Conservation (phyloP, 2,113 vertebrate genomes). For the Lamprotornis superbus region DNA sequence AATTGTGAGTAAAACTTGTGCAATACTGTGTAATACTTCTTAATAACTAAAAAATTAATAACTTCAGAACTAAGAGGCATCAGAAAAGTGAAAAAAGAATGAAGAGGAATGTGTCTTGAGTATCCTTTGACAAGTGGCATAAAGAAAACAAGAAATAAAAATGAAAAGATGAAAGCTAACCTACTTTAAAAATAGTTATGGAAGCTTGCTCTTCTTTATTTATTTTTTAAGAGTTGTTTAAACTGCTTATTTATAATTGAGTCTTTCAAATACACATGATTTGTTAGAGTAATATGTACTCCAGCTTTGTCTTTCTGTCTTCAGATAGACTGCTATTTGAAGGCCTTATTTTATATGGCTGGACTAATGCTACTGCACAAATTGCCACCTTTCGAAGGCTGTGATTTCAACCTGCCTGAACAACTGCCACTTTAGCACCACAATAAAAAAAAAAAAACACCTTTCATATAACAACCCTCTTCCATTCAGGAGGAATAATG, state of each 20-base stretch:
- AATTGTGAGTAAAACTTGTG: background rate
- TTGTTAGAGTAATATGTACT: slow-evolving; percentile 14
- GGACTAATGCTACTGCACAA: slow-evolving; percentile 43
- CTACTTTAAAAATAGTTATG: slow-evolving; percentile 25
- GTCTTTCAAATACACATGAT: slow-evolving; percentile 22
- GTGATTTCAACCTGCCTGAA: slow-evolving; percentile 21
- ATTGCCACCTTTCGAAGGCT: slow-evolving; percentile 40
- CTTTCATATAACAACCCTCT: slow-evolving; percentile 25
- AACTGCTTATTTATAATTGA: slow-evolving; percentile 13
- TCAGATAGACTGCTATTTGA: background rate
- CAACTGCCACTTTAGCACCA: slow-evolving; percentile 42
- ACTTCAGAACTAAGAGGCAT: background rate
- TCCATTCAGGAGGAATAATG: slow-evolving; percentile 3
- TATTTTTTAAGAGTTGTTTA: background rate
- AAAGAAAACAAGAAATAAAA: slow-evolving; percentile 21
- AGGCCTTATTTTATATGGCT: background rate
- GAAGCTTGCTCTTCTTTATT: background rate
- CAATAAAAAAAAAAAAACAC: slow-evolving; percentile 16
- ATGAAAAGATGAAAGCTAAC: slow-evolving; percentile 18
- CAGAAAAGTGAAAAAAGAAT: background rate
- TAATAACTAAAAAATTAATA: background rate
- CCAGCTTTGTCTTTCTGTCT: background rate
- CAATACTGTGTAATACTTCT: background rate
- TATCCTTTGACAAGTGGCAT: background rate
- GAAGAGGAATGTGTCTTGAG: background rate